Evolutionary conservation across 2,888 invertebrate species (phyloP), one percentile per base, ranked within the genome.

Genomic region (Coelogynopora nodosa): DNA sequence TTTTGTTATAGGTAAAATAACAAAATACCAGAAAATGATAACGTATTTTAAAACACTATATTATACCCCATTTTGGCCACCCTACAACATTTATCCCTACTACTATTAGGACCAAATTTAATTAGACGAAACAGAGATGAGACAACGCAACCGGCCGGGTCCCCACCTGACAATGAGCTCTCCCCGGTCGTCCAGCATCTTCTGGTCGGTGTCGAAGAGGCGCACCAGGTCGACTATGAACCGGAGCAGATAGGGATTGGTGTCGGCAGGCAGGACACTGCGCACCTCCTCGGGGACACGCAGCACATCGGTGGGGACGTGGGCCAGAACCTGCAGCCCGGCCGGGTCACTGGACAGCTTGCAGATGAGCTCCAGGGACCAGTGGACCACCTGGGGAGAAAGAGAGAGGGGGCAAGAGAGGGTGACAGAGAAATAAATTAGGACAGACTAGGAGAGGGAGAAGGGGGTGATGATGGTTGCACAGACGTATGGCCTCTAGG

Each of bases 121-220:
- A n/a, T n/a, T n/a, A n/a, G n/a, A n/a, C n/a, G n/a, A n/a, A n/a
- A n/a, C n/a, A n/a, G n/a, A n/a, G n/a, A n/a, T n/a, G n/a, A n/a
- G n/a, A n/a, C n/a, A n/a, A n/a, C n/a, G n/a, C n/a, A n/a, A n/a
- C n/a, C n/a, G n/a, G 49, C 5, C 18, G 49, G 5, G 49, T 1
- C 84, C 88, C 89, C 91, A 95, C 96, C 97, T 94, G 88, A 99
- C 96, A 88, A 99, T 98, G 90, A 98, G 96, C 31, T 97, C 95
- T 0, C 98, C 98, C 90, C 97, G 93, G 89, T 96, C 97, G 90
- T 97, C 96, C 87, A 98, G 92, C 87, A 98, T 93, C 87, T 94
- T 94, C 88, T 95, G 94, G 90, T 98, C 97, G 13, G 94, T 94
- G 86, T 95, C 95, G 91, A 99, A 96, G 86, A 97, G 93, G 89